phyloP scores from a whole-genome alignment of 1,140 invertebrate genomes.

The Brevipalpus yothersi region DNA sequence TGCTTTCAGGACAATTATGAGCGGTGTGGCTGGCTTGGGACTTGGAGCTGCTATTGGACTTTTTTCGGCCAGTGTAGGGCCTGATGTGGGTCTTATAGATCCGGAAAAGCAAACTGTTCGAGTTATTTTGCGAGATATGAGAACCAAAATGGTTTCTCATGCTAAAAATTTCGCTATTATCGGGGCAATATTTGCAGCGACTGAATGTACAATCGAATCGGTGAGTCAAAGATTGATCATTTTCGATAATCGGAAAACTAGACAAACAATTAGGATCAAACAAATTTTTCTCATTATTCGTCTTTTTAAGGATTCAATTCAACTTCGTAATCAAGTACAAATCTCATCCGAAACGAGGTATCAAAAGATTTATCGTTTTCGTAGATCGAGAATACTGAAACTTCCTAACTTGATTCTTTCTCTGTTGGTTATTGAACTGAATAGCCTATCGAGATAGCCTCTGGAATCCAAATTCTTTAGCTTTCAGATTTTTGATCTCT shows the following conservation, averaged over 20 bases:
- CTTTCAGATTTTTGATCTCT: not conserved
- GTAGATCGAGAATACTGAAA: no score
- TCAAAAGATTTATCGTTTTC: no score
- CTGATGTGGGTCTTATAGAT: conserved; percentile 41
- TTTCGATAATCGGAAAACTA: not conserved
- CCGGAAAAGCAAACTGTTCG: conserved; percentile 50
- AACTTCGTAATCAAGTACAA: not conserved
- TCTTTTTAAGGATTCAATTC: not conserved
- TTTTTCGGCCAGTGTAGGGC: conserved; percentile 84
- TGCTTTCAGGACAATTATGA: conserved; percentile 62
- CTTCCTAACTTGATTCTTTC: no score
- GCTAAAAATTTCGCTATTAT: conserved; percentile 93
- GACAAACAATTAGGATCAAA: not conserved
- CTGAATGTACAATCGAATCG: conserved; percentile 76
- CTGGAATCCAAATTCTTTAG: no score
- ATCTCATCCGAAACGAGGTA: no score
- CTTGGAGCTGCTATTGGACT: conserved; percentile 76
- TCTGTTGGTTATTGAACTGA: no score
- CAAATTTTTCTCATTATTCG: not conserved
- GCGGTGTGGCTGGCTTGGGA: conserved; percentile 71
- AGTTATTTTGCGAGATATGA: conserved; percentile 75
- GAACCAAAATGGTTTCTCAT: conserved; percentile 59
- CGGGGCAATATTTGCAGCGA: conserved; percentile 68
- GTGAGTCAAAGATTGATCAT: conserved; percentile 24
- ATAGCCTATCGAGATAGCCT: no score